Percentiles rank a stretch among this genome's conserved stretches.
These are phyloP conservation scores for Neria commutata DNA, from an alignment of 2,888 invertebrate genomes.

Conservation along the genomic window DNA sequence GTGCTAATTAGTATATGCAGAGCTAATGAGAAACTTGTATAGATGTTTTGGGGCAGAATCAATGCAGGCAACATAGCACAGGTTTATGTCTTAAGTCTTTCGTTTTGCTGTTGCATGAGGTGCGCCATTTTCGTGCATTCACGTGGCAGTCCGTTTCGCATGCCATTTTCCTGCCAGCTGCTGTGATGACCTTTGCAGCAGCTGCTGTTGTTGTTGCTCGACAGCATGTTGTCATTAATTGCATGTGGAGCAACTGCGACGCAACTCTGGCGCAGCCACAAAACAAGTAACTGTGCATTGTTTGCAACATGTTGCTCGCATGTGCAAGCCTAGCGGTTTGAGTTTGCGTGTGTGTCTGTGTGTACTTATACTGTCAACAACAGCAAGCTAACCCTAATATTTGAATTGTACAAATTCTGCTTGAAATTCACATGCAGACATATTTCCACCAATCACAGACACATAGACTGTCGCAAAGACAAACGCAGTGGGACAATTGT, in stretches of 20 bases:
- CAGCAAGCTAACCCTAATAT: conserved; percentile 17
- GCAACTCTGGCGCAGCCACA: not conserved
- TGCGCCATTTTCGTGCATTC: no score
- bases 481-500: no score
- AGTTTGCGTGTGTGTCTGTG: no score
- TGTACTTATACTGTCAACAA: conserved; percentile 3
- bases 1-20: conserved; percentile 33
- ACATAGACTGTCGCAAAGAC: no score
- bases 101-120: conserved; percentile 3
- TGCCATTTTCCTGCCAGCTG: no score
- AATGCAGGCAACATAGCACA: conserved; percentile 3
- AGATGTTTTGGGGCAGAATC: not conserved
- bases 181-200: no score
- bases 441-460: conserved; percentile 9
- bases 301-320: not conserved
- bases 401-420: conserved; percentile 9
- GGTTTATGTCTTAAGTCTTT: conserved; percentile 27
- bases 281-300: not conserved
- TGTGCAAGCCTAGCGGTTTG: no score
- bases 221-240: conserved; percentile 12
- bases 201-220: no score
- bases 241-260: conserved; percentile 11
- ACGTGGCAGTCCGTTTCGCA: no score
- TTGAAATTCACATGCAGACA: not conserved
- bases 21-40: conserved; percentile 30